A percentile compares a stretch with the other conserved stretches of the same genome.
Conservation (phyloP, 2,888 invertebrate species). For the Lasioglossum oenotherae region DNA sequence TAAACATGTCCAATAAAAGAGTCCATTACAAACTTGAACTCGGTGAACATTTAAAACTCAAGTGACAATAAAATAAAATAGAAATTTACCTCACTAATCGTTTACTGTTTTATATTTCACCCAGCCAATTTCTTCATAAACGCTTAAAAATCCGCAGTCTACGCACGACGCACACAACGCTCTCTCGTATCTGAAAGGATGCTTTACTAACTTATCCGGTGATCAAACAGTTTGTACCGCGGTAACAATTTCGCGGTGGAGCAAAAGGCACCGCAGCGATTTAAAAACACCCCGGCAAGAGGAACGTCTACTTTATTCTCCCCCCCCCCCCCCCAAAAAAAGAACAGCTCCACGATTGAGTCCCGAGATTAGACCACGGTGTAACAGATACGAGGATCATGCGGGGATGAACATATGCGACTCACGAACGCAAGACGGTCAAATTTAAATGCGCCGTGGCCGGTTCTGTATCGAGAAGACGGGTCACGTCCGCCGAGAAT, state of each 20-base stretch:
- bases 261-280: not conserved
- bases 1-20: not conserved
- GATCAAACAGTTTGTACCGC: not conserved
- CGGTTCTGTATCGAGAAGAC: constrained; percentile 66
- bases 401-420: constrained; percentile 66
- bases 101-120: too few relatives aligned
- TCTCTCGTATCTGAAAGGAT: not conserved
- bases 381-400: constrained; percentile 63
- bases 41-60: not conserved
- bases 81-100: not conserved
- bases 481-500: constrained; percentile 66
- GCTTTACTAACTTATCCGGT: not conserved
- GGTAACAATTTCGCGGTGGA: not conserved
- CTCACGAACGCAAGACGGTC: constrained; percentile 68
- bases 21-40: not conserved
- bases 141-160: too few relatives aligned
- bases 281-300: constrained; percentile 4
- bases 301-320: not conserved
- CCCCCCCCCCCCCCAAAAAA: not conserved
- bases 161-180: not conserved
- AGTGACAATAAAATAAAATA: not conserved
- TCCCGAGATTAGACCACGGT: constrained; percentile 48
- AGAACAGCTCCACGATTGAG: constrained; percentile 22
- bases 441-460: constrained; percentile 69
- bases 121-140: too few relatives aligned